Evolutionary conservation across 1,140 invertebrate genomes (phyloP), one percentile per base, ranked within the genome.

Genomic region (Myzus persicae): DNA sequence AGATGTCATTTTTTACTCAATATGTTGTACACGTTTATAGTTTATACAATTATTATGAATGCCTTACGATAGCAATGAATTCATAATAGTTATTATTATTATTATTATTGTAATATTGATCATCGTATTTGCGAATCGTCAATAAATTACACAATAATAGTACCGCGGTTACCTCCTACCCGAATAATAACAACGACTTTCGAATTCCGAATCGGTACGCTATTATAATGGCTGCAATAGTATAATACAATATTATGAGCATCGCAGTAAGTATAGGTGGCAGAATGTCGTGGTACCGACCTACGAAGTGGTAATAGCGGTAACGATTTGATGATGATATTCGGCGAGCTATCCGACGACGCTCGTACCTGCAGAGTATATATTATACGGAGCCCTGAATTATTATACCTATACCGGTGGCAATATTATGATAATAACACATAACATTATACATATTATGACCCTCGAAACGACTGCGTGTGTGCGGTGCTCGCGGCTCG

Each of bases 371-470:
- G 46, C 46, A 48, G 48, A 48, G 48, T 51, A 51, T 20, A 20
- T 48, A 48, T 48, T 2, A 76, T 76, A 76, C 59, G 31, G 36
- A 1, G 31, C 0, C 31, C 4, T 76, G 31, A 76, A 76, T 76
- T 76, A 7, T n/a, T 54, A 54, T 54, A 26, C 59, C 59, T 36
- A 76, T n/a, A 76, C n/a, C n/a, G 31, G 8, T 5, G 22, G 22
- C 82, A 84, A 40, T 84, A 84, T 84, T 84, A 84, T 84, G 20
- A 82, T 82, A 38, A 82, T 82, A 38, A 82, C 38, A 38, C n/a
- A 38, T 84, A 84, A 11, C 3, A 84, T 84, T 40, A 84, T 84
- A 84, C 38, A 20, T n/a, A 40, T 42, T 40, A 84, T 42, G 31
- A 85, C 84, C 84, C 26, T 42, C 42, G 40, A 11, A 85, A 85